Base-by-base conservation (phyloP, 1,140 invertebrate genomes). In the Elymnias hypermnestra region DNA sequence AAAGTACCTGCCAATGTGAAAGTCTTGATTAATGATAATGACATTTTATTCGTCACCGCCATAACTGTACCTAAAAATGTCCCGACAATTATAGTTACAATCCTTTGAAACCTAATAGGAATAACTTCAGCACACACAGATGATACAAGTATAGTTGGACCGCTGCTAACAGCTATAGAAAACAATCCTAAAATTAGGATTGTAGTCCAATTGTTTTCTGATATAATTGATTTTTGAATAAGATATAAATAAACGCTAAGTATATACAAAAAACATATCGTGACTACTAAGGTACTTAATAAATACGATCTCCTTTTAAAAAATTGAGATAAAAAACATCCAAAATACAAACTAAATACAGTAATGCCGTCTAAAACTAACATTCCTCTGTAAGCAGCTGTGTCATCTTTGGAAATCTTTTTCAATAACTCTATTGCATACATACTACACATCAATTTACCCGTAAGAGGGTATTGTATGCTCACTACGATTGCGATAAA, bases 361-460 rank as follows among this genome's bases (percentile, higher is more conserved):
- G 67, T 64, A 1, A 66, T 40, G n/a, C 55, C 63, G 12, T 71
- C 67, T 35, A 71, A 45, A 23, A 67, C 60, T 6, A 71, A 26
- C 67, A 71, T 71, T 2, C 53, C 58, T 0, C 17, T 51, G 14
- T 67, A 71, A 6, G 67, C 63, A 0, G 50, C 26, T 0, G 21
- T n/a, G 21, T 64, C 58, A 25, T 43, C 44, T 2, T 47, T 18
- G 1, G 56, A 57, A 6, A 71, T 64, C 25, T 50, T 67, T 35
- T 71, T 64, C 5, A 71, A 42, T 21, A 71, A 60, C 23, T 71
- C 61, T 19, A 65, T 36, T 7, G 58, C 61, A n/a, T 65, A 71
- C 0, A 63, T 39, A 21, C 52, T 53, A 44, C 48, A 67, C 4
- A 68, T 35, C 3, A 61, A 33, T 54, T 71, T 67, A 0, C 63